Base-by-base conservation (phyloP, 2,888 invertebrate species). In the Pardosa pseudoannulata region DNA sequence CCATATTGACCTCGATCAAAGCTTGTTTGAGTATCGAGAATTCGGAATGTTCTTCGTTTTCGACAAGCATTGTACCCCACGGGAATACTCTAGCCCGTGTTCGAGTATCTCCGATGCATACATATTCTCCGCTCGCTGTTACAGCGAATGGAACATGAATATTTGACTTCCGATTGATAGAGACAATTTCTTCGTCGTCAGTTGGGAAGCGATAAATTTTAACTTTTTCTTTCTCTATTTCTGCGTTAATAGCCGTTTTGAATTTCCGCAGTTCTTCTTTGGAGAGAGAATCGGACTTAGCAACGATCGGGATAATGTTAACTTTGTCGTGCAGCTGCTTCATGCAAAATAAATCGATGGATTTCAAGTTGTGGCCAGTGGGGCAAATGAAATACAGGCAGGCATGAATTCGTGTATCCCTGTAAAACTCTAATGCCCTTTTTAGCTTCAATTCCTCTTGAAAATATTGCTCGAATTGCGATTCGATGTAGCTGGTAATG, bases 361-460 rank as follows among this genome's bases (percentile, higher is more conserved):
- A 98, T 92, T 99, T 99, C 88, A 99, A 93, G 0, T 98, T 98
- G 91, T 95, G 95, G 0, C 95, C 95, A 28, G 99, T 99, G 0
- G 99, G 99, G 91, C 98, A 98, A 88, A 99, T 97, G 92, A 99
- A 99, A 93, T 99, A 99, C 28, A 99, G 93, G 91, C 99, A 99
- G 85, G 96, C 96, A 92, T 99, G 99, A 88, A 98, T 96, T 85
- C 99, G 90, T 89, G 96, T 96, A 91, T 99, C 99, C 91, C 99
- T 98, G 92, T 97, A 98, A 7, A 95, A 93, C 0, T 96, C 94
- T 78, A 99, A 92, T 0, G 96, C 95, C 31, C 99, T 94, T 91
- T 98, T 98, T 89, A 99, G 98, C 93, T 99, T 99, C 72, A 99
- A 93, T 92, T 99, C 99, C 92, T 98, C 99, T 73, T 98, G 92